Percentiles rank a stretch among this genome's conserved stretches.
phyloP scores from a whole-genome alignment of 2,888 invertebrate species.

The Euplexia lucipara region DNA sequence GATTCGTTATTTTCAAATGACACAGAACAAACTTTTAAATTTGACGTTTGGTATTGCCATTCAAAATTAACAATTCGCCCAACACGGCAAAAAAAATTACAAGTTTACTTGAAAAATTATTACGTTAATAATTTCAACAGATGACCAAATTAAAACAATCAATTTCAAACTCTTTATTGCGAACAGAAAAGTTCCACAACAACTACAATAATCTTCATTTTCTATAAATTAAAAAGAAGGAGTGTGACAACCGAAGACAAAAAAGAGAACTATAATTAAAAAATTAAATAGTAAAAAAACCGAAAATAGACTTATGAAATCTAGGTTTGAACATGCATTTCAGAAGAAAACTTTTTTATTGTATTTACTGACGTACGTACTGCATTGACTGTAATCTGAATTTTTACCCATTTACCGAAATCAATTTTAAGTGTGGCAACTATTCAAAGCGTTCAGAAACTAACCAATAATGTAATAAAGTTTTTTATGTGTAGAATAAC shows the following conservation, averaged over 20 bases:
- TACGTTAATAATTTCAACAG: too few species aligned
- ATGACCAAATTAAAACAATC: too few species aligned
- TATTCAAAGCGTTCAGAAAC: constrained; percentile 33
- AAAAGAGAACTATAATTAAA: too few species aligned
- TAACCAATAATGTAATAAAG: not conserved
- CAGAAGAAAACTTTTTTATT: not conserved
- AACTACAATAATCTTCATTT: too few species aligned
- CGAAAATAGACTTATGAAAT: not conserved
- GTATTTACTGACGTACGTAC: not conserved
- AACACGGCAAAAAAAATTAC: not conserved
- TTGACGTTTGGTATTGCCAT: constrained; percentile 59
- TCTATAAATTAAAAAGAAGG: too few species aligned
- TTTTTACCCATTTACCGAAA: constrained; percentile 9
- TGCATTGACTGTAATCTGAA: not conserved
- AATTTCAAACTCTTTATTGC: too few species aligned
- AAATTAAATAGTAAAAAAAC: too few species aligned
- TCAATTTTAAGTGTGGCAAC: constrained; percentile 37
- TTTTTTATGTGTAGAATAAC: not conserved
- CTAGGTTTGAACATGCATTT: not conserved
- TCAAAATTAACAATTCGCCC: constrained; percentile 12
- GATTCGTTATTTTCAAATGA: constrained; percentile 69
- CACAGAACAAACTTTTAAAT: constrained; percentile 44
- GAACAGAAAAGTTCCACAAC: too few species aligned
- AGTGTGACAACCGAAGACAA: not conserved
- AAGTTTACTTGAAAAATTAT: not conserved